phyloP scores from a whole-genome alignment of 2,888 invertebrate genomes.

The Drosophila mercatorum region DNA sequence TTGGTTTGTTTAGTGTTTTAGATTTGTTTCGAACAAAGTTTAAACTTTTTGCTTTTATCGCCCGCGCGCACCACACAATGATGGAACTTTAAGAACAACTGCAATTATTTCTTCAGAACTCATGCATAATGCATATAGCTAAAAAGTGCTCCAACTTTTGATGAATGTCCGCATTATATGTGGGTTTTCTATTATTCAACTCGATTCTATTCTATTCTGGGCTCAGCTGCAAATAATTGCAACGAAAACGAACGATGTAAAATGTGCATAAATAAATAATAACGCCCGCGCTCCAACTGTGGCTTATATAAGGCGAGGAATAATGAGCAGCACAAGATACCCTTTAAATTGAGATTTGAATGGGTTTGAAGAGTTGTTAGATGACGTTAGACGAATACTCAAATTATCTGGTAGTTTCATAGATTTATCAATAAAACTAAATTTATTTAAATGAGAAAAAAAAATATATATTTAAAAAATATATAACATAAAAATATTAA shows the following conservation, averaged over 20 bases:
- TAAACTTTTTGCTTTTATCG: background rate
- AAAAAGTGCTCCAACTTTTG: conserved; percentile 25
- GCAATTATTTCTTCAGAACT: conserved; percentile 32
- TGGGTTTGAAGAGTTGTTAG: background rate
- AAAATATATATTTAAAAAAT: too few relatives aligned
- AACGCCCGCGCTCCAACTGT: conserved; percentile 23
- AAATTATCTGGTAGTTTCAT: too few relatives aligned
- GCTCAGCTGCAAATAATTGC: conserved; percentile 47
- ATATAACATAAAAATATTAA: background rate
- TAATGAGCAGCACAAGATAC: conserved; percentile 2
- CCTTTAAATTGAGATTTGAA: background rate
- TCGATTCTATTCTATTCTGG: conserved; percentile 18
- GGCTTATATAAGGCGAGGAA: background rate
- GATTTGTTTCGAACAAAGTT: conserved; percentile 11
- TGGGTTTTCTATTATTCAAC: conserved; percentile 31
- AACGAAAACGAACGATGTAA: conserved; percentile 34
- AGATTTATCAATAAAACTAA: too few relatives aligned
- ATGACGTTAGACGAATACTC: too few relatives aligned
- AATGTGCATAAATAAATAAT: conserved; percentile 51
- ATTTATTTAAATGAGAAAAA: too few relatives aligned
- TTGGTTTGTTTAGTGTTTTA: background rate
- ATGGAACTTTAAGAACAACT: conserved; percentile 5
- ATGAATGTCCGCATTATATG: conserved; percentile 30
- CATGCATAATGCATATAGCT: conserved; percentile 31
- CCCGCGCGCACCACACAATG: background rate